Conservation (phyloP, 2,888 invertebrate genomes). For the Lypha dubia region DNA sequence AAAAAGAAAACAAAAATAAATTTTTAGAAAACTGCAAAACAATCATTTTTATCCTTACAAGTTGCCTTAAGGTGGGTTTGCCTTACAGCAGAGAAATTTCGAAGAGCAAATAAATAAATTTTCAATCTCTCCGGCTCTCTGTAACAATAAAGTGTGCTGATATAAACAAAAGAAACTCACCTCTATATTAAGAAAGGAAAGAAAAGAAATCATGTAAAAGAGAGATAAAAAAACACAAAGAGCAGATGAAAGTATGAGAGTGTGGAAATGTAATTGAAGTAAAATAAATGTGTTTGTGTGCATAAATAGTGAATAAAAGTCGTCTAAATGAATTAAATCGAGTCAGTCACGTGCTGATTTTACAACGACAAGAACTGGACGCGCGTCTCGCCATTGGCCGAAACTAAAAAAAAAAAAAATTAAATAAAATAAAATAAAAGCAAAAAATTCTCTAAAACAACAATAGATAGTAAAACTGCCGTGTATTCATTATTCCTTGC, state of each 20-base stretch:
- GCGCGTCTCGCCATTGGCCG: constrained; percentile 32
- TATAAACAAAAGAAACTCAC: constrained; percentile 43
- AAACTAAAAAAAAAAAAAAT: constrained; percentile 6
- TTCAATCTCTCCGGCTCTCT: constrained; percentile 17
- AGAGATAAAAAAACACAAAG: constrained; percentile 8
- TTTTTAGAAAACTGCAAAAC: constrained; percentile 30
- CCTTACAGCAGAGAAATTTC: background rate
- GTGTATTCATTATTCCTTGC: constrained; percentile 9
- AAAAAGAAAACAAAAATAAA: background rate
- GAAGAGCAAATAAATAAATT: constrained; percentile 7
- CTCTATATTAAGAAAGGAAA: background rate
- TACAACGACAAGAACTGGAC: constrained; percentile 48
- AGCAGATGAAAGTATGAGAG: constrained; percentile 1
- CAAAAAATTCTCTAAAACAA: background rate
- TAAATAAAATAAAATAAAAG: background rate
- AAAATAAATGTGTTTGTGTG: background rate
- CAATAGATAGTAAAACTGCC: constrained; percentile 19
- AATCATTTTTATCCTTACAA: constrained; percentile 64
- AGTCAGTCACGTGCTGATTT: constrained; percentile 70
- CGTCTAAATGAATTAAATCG: constrained; percentile 48
- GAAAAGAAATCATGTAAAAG: constrained; percentile 30
- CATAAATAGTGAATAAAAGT: constrained; percentile 53
- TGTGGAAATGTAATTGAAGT: background rate
- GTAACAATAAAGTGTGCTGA: background rate
- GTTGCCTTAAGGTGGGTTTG: constrained; percentile 65